Evolutionary conservation across 2,888 invertebrate genomes (phyloP).

Genomic region (Clepsis dumicolana): DNA sequence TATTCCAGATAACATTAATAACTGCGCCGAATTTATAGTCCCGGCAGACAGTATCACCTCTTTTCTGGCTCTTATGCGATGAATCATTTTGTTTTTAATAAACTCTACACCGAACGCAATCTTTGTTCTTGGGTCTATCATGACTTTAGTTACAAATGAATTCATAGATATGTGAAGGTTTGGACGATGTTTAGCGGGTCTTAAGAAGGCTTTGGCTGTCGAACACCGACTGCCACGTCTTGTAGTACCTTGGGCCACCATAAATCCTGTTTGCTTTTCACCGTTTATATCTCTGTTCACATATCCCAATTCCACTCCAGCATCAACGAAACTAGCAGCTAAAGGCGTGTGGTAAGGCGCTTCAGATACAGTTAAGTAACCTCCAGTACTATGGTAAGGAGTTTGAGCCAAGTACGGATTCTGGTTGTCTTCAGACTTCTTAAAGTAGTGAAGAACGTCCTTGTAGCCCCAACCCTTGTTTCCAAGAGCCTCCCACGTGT

Average conservation of each 20-base stretch:
- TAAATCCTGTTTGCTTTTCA: slow-evolving; percentile 94
- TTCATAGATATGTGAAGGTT: slow-evolving; percentile 95
- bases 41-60: slow-evolving; percentile 97
- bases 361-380: slow-evolving; percentile 94
- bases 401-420: slow-evolving; percentile 94
- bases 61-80: slow-evolving; percentile 91
- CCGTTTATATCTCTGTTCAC: slow-evolving; percentile 95
- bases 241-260: slow-evolving; percentile 94
- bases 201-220: slow-evolving; percentile 94
- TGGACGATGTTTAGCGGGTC: slow-evolving; percentile 91
- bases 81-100: slow-evolving; percentile 89
- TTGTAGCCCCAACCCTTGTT: slow-evolving; percentile 95
- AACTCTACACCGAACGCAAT: slow-evolving; percentile 94
- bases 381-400: slow-evolving; percentile 92
- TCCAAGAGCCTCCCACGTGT: slow-evolving; percentile 94
- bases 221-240: slow-evolving; percentile 94
- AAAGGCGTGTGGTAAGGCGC: slow-evolving; percentile 95
- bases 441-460: slow-evolving; percentile 93
- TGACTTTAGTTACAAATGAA: slow-evolving; percentile 91
- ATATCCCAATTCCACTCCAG: slow-evolving; percentile 94
- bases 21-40: slow-evolving; percentile 96
- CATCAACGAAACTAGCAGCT: slow-evolving; percentile 93
- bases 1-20: slow-evolving; percentile 97
- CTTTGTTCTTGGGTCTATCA: slow-evolving; percentile 91
- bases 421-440: slow-evolving; percentile 96